Conservation (phyloP, 2,113 vertebrate species). For the Phalacrocorax pelagicus region DNA sequence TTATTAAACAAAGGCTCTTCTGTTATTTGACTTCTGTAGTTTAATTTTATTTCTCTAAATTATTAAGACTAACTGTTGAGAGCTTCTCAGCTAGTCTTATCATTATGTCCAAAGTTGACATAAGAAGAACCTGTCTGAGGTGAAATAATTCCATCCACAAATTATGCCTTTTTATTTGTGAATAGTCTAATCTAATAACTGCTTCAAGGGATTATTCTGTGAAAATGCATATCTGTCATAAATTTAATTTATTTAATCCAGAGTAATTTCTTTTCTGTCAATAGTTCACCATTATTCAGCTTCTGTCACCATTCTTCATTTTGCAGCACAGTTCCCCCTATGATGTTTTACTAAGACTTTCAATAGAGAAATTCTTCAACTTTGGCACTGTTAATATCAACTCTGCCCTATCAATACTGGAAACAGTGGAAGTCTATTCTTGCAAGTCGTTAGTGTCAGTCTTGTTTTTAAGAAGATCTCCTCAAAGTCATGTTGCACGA, state of each 20-base stretch:
- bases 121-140: background rate
- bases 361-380: background rate
- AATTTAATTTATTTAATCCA: background rate
- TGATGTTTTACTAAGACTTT: background rate
- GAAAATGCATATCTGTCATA: background rate
- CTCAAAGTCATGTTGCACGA: background rate
- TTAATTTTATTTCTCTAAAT: background rate
- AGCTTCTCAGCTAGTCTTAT: background rate
- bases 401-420: background rate
- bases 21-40: background rate
- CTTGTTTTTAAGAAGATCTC: background rate
- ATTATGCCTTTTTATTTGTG: background rate
- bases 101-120: background rate
- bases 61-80: background rate
- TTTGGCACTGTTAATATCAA: background rate
- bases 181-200: background rate
- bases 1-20: background rate
- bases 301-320: background rate
- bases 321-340: background rate
- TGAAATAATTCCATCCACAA: background rate
- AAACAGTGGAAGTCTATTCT: background rate
- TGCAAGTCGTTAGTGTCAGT: background rate
- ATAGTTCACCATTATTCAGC: background rate
- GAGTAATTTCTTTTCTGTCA: background rate
- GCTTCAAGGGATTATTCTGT: background rate